These are phyloP conservation scores for Drosophila nigritarsus DNA, from an alignment of 2,888 invertebrate genomes.

Conservation along the genomic window DNA sequence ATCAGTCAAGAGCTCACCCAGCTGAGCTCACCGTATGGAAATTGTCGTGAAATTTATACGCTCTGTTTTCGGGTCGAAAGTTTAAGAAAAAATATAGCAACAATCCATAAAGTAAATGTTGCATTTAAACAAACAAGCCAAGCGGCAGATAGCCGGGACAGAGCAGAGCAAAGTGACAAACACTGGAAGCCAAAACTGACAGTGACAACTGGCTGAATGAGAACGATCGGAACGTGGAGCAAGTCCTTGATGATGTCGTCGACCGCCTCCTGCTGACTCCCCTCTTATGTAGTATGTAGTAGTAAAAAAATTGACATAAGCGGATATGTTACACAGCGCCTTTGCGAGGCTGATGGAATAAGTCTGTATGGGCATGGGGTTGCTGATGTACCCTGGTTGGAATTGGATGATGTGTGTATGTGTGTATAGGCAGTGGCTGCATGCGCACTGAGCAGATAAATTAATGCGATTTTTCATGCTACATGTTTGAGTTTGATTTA, in stretches of 20 bases:
- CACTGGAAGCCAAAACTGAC: slow-evolving; percentile 75
- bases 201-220: slow-evolving; percentile 76
- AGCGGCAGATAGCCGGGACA: slow-evolving; percentile 33
- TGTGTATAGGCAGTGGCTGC: slow-evolving; percentile 61
- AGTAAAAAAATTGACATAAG: slow-evolving; percentile 73
- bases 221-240: slow-evolving; percentile 51
- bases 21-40: slow-evolving; percentile 69
- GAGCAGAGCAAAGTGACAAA: slow-evolving; percentile 61
- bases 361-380: slow-evolving; percentile 12
- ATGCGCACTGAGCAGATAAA: slow-evolving; percentile 77
- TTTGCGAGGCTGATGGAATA: slow-evolving; percentile 48
- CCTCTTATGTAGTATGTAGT: slow-evolving; percentile 37
- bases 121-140: slow-evolving; percentile 77
- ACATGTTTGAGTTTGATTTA: slow-evolving; percentile 81
- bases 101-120: slow-evolving; percentile 79
- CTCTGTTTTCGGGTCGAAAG: slow-evolving; percentile 70
- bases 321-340: slow-evolving; percentile 78
- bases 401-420: slow-evolving; percentile 11
- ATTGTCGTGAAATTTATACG: slow-evolving; percentile 77
- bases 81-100: slow-evolving; percentile 80
- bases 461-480: slow-evolving; percentile 83
- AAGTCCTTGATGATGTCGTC: slow-evolving; percentile 64
- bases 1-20: slow-evolving; percentile 77
- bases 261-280: slow-evolving; percentile 16
- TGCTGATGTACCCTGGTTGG: background rate